Base-by-base conservation (phyloP, 2,888 invertebrate species). In the Apamea sordens region DNA sequence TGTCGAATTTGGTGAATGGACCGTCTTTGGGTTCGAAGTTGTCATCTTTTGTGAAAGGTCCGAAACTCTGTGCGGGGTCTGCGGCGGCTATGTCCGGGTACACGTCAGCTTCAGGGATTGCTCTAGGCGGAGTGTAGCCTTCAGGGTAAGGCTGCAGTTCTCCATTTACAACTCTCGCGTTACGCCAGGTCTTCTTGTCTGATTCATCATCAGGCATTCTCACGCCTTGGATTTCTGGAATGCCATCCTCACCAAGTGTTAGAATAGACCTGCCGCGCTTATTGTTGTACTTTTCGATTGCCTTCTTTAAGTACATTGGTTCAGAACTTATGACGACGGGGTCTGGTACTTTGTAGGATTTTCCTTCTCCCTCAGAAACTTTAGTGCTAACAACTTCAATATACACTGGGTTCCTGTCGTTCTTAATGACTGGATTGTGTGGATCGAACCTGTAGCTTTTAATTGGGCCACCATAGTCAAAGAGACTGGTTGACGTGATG, bases 101-200 rank as follows among this genome's bases (percentile, higher is more conserved):
- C 6, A 97, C 94, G 84, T 97, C 97, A 0, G 97, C 97, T 77
- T 97, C 95, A 4, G 97, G 96, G 36, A 97, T 96, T 70, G 97
- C 97, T 85, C 97, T 97, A 2, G 98, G 97, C 72, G 98, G 98
- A 82, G 97, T 97, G 86, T 98, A 98, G 11, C 97, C 98, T 90
- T 98, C 97, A 71, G 98, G 98, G 89, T 98, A 98, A 32, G 98
- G 98, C 69, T 98, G 97, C 73, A 99, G 94, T 93, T 98, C 98
- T 76, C 98, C 98, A 91, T 99, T 98, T 69, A 99, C 98, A 24
- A 99, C 98, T 85, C 99, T 97, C 0, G 99, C 99, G 94, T 99
- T 99, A 76, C 99, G 97, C 99, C 99, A 99, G 0, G 98, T 98
- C 92, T 98, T 98, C 86, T 98, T 98, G 90, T 98, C 98, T 72